Conservation (phyloP, 2,113 vertebrate species). For the Hemiscyllium ocellatum region DNA sequence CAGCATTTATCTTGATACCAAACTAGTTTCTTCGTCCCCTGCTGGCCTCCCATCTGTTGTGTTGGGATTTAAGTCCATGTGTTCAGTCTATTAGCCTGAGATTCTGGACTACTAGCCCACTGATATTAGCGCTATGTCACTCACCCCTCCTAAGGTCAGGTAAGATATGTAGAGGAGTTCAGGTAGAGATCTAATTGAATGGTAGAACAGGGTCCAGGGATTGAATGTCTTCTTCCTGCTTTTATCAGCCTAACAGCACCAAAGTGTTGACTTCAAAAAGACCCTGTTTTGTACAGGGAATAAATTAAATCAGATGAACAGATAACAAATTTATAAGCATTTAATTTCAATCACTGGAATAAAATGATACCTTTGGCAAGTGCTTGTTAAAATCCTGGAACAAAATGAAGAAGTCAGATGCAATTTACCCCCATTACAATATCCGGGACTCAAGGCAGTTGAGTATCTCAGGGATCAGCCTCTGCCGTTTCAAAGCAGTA, state of each 20-base stretch:
- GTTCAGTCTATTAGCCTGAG: too few relatives aligned
- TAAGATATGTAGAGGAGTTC: not conserved
- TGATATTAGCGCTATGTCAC: too few relatives aligned
- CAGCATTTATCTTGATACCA: too few relatives aligned
- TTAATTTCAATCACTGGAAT: not conserved
- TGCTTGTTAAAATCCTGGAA: conserved; percentile 6
- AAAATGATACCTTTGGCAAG: not conserved
- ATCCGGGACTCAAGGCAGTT: not conserved
- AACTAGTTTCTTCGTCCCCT: too few relatives aligned
- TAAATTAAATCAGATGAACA: not conserved
- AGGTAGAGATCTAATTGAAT: not conserved
- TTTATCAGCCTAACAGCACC: not conserved
- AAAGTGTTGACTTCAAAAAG: not conserved
- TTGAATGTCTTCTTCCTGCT: not conserved
- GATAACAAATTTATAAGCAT: not conserved
- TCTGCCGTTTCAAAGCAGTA: conserved; percentile 3
- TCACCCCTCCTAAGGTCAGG: not conserved
- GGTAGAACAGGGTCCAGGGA: not conserved
- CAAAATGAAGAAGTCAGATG: not conserved
- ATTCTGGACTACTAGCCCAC: too few relatives aligned
- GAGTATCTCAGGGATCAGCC: not conserved
- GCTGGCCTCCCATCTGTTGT: too few relatives aligned
- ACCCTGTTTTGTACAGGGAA: not conserved
- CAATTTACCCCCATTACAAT: not conserved
- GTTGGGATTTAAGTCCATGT: too few relatives aligned